Evolutionary conservation across 1,140 invertebrate genomes (phyloP).

Genomic region (Drosophila trapezifrons): DNA sequence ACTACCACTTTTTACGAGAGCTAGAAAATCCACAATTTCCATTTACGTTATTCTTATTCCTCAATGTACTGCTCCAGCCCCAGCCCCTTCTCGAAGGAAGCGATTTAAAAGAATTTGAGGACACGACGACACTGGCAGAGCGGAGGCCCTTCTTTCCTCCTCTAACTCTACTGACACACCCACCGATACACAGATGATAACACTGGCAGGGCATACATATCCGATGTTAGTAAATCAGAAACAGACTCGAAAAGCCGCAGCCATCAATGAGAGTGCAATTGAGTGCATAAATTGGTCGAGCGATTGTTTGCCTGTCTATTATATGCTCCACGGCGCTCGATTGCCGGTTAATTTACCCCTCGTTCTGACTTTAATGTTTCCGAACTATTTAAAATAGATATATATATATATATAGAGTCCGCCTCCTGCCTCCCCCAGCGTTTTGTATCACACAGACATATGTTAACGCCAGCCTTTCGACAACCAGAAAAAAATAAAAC

Average conservation of each 20-base stretch:
- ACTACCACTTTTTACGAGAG: conserved; percentile 60
- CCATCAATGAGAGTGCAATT: conserved; percentile 29
- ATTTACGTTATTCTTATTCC: conserved; percentile 23
- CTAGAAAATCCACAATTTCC: conserved; percentile 26
- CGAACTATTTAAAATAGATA: conserved; percentile 14
- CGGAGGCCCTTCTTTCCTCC: not conserved
- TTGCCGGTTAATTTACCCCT: conserved; percentile 31
- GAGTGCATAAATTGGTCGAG: conserved; percentile 48
- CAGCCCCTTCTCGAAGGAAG: not conserved
- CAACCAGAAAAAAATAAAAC: conserved; percentile 26
- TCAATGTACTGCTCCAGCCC: not conserved
- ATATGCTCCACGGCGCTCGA: conserved; percentile 21
- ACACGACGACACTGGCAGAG: not conserved
- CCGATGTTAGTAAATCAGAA: conserved; percentile 28
- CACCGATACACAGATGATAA: conserved; percentile 45
- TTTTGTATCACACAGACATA: conserved; percentile 1
- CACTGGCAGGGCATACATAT: conserved; percentile 27
- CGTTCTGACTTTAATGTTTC: not conserved
- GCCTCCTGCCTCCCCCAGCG: conserved; percentile 17
- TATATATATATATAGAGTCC: conserved; percentile 5
- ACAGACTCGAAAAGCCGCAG: conserved; percentile 26
- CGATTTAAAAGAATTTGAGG: conserved; percentile 8
- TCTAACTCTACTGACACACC: conserved; percentile 36
- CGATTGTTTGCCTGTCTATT: conserved; percentile 38
- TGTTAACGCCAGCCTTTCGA: conserved; percentile 24